phyloP scores from a whole-genome alignment of 37 sponge, comb jelly and placozoan species.

The Halisarca cf. caerulea region DNA sequence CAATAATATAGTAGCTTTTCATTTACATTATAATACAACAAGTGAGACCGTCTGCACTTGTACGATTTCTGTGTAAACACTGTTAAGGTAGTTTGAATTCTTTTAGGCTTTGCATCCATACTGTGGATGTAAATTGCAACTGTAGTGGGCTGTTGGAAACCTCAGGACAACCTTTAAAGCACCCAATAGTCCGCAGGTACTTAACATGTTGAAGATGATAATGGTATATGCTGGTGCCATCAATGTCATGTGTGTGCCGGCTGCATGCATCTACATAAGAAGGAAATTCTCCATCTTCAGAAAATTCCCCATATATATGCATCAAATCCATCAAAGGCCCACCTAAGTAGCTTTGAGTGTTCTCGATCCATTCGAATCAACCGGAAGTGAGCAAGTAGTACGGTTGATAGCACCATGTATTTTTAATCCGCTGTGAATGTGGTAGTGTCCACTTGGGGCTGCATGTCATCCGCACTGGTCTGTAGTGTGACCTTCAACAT shows the following conservation, averaged over 20 bases:
- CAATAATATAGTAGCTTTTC: no score
- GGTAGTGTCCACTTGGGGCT: conserved; percentile 46
- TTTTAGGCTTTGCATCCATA: neutral
- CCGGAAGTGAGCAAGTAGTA: conserved; percentile 40
- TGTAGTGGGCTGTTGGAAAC: conserved; percentile 50
- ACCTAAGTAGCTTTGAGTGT: conserved; percentile 64
- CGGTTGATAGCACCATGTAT: conserved; percentile 21
- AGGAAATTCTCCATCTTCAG: conserved; percentile 50
- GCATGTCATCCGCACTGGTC: conserved; percentile 72
- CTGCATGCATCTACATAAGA: conserved; percentile 60
- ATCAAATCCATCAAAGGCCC: conserved; percentile 75
- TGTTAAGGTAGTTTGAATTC: no score
- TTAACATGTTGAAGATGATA: conserved; percentile 49
- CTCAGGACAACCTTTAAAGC: conserved; percentile 70
- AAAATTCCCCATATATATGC: conserved; percentile 66
- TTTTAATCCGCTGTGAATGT: conserved; percentile 54
- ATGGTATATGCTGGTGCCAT: conserved; percentile 58
- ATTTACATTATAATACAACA: no score
- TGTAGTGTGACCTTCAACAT: conserved; percentile 69
- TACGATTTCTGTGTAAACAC: no score
- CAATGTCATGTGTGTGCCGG: conserved; percentile 69
- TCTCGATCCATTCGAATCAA: conserved; percentile 49
- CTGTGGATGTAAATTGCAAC: neutral
- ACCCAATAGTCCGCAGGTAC: conserved; percentile 75
- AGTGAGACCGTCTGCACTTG: no score